Evolutionary conservation across 2,797 vertebrate genomes (phyloP).

Genomic region (Tokudaia muenninki): DNA sequence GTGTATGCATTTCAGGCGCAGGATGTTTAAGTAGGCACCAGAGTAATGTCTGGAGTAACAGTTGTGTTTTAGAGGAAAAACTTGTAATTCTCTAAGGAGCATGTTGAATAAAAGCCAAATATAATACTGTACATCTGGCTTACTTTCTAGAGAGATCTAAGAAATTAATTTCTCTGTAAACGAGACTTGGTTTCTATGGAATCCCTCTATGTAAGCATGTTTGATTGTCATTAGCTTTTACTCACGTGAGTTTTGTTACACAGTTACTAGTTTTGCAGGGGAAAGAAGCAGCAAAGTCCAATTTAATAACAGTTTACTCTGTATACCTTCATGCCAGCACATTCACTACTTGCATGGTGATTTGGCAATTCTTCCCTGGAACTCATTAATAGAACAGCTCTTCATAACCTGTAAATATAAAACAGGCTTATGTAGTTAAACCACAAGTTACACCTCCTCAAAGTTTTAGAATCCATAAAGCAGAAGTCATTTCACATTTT

Average conservation of each 20-base stretch:
- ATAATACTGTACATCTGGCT: constrained; percentile 75
- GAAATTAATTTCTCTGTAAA: constrained; percentile 78
- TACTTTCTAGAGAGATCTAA: constrained; percentile 74
- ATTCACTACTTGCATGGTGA: neutral
- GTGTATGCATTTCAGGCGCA: neutral
- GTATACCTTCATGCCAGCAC: neutral
- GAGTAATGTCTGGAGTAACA: neutral
- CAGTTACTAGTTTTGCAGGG: constrained; percentile 40
- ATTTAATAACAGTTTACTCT: neutral
- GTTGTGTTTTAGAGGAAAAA: constrained; percentile 62
- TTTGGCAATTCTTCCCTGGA: neutral
- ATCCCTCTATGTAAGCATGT: constrained; percentile 66
- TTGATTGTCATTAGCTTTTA: constrained; percentile 66
- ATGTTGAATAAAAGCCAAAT: constrained; percentile 73
- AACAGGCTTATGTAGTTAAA: neutral
- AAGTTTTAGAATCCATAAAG: neutral
- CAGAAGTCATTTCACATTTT: neutral
- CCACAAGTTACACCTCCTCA: neutral
- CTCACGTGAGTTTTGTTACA: constrained; percentile 42
- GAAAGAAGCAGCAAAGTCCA: neutral
- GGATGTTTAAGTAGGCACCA: neutral
- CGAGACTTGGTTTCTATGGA: constrained; percentile 75
- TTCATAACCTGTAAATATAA: neutral
- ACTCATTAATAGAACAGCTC: neutral
- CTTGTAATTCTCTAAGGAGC: constrained; percentile 62